phyloP scores from a whole-genome alignment of 2,888 invertebrate genomes.

The Tetragonisca angustula region DNA sequence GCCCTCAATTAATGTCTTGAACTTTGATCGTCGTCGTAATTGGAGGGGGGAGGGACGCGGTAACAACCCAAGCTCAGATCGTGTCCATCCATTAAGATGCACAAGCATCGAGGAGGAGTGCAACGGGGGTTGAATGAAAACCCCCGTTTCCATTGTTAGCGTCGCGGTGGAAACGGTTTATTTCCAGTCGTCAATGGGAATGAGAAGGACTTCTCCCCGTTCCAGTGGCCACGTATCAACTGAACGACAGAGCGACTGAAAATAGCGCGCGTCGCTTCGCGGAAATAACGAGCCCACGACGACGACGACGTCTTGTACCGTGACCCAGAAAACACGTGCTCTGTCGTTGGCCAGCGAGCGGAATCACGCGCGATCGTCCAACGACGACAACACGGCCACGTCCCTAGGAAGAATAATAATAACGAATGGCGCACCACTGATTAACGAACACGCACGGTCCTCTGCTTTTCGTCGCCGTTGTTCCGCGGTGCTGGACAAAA shows the following conservation, averaged over 20 bases:
- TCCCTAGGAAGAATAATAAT: not conserved
- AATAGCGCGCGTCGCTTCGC: conserved; percentile 66
- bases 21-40: conserved; percentile 29
- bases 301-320: conserved; percentile 46
- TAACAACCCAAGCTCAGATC: not conserved
- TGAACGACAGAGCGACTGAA: conserved; percentile 53
- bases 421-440: not conserved
- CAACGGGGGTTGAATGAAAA: conserved; percentile 40
- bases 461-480: not conserved
- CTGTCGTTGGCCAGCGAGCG: conserved; percentile 37
- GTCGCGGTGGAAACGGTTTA: conserved; percentile 55
- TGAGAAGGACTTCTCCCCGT: conserved; percentile 52
- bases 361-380: conserved; percentile 45
- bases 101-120: not conserved
- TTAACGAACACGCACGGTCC: not conserved
- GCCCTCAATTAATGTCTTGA: conserved; percentile 29
- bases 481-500: too few relatives aligned
- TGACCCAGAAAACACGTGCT: conserved; percentile 61
- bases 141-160: conserved; percentile 46
- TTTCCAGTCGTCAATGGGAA: conserved; percentile 64
- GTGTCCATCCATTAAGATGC: conserved; percentile 2
- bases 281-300: conserved; percentile 55
- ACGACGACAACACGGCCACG: not conserved
- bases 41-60: conserved; percentile 4
- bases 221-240: conserved; percentile 57